phyloP scores from a whole-genome alignment of 2,888 invertebrate species.

The Pocota personata region DNA sequence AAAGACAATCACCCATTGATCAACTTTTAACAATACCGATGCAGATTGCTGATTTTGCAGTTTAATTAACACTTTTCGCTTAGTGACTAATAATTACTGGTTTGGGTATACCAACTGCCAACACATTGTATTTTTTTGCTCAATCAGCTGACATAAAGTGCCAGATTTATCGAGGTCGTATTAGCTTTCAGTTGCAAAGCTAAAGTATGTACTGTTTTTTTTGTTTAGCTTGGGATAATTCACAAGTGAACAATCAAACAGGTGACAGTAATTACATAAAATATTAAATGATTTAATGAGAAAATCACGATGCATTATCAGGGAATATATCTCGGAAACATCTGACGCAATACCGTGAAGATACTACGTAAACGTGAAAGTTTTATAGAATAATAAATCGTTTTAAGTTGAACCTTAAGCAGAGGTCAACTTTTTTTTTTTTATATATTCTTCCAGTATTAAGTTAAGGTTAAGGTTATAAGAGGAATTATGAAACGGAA shows the following conservation, averaged over 20 bases:
- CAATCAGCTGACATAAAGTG: conserved; percentile 28
- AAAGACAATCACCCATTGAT: neutral
- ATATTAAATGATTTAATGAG: neutral
- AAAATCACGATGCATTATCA: neutral
- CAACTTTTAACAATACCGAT: conserved; percentile 18
- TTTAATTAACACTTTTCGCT: conserved; percentile 6
- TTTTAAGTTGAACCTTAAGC: conserved; percentile 7
- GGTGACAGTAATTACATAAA: conserved; percentile 1
- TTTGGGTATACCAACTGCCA: neutral
- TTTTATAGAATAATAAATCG: neutral
- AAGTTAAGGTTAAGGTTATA: conserved; percentile 13
- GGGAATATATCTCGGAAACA: neutral
- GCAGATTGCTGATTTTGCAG: conserved; percentile 20
- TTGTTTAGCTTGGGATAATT: neutral
- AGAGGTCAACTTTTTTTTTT: conserved; percentile 1
- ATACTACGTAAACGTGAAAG: conserved; percentile 5
- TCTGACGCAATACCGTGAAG: neutral
- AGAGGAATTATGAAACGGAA: neutral
- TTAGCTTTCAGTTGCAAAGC: conserved; percentile 19
- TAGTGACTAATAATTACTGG: conserved; percentile 8
- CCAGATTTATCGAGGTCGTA: conserved; percentile 18
- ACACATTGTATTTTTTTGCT: conserved; percentile 5
- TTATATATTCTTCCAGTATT: neutral
- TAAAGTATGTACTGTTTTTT: neutral
- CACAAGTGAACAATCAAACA: neutral